phyloP scores from a whole-genome alignment of 2,888 invertebrate species.

The Drosophila antonietae region DNA sequence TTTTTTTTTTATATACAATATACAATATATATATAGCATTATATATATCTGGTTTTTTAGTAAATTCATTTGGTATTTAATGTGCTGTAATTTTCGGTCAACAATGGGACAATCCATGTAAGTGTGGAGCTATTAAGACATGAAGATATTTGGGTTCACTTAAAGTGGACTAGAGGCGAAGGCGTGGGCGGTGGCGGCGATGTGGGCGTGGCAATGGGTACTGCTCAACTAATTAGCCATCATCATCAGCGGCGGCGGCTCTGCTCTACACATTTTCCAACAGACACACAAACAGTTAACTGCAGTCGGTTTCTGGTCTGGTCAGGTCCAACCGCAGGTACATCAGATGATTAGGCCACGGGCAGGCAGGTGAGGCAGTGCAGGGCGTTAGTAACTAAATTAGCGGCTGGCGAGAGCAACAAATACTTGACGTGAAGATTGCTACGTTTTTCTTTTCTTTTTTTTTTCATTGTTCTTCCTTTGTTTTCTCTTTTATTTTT shows the following conservation, averaged over 20 bases:
- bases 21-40: neutral
- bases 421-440: constrained; percentile 43
- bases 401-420: constrained; percentile 64
- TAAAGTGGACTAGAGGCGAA: neutral
- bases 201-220: constrained; percentile 8
- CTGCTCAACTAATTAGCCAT: constrained; percentile 71
- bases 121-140: constrained; percentile 49
- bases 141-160: constrained; percentile 35
- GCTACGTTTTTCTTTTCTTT: constrained; percentile 9
- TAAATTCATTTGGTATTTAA: constrained; percentile 64
- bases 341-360: constrained; percentile 29
- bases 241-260: constrained; percentile 70
- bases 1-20: constrained; percentile 6
- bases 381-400: constrained; percentile 71
- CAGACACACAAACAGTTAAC: constrained; percentile 59
- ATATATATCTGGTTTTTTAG: neutral
- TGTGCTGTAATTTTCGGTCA: constrained; percentile 74
- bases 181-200: neutral
- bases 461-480: constrained; percentile 4
- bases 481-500: constrained; percentile 8
- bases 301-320: constrained; percentile 35
- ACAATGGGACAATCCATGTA: constrained; percentile 42
- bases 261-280: constrained; percentile 61
- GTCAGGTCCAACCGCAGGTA: constrained; percentile 51
- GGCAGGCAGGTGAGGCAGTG: constrained; percentile 8